Conservation (phyloP, 2,797 vertebrate species). For the Xerus rutilus region DNA sequence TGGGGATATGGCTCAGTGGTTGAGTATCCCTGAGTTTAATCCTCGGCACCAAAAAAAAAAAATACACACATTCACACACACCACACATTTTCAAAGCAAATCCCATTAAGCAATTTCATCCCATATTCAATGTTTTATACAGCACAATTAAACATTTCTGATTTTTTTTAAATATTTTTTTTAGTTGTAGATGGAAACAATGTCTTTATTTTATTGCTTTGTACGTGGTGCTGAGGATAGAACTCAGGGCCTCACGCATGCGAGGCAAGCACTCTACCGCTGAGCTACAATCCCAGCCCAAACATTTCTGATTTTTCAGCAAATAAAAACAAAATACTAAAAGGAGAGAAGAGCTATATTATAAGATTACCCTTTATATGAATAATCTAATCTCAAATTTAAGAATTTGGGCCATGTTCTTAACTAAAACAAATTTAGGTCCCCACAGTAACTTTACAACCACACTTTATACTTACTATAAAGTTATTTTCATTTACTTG, state of each 20-base stretch:
- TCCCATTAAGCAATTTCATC: background rate
- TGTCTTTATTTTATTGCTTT: too few relatives aligned
- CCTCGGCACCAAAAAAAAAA: too few relatives aligned
- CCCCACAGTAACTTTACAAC: constrained; percentile 3
- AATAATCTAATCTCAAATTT: constrained; percentile 43
- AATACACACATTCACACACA: too few relatives aligned
- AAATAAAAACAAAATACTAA: background rate
- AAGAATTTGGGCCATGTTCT: background rate
- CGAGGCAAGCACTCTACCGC: too few relatives aligned
- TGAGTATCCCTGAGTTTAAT: too few relatives aligned
- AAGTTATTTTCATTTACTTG: constrained; percentile 40
- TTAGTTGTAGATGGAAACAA: too few relatives aligned
- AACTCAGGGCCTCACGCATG: too few relatives aligned
- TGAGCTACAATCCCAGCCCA: too few relatives aligned
- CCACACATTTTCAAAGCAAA: background rate
- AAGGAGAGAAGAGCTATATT: background rate
- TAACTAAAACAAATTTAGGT: constrained; percentile 31
- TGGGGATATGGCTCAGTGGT: too few relatives aligned
- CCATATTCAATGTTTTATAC: background rate
- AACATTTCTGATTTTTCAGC: background rate
- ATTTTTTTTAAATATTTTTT: too few relatives aligned
- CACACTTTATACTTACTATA: background rate
- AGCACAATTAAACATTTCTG: background rate
- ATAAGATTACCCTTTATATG: background rate
- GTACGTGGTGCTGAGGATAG: too few relatives aligned